Conservation (phyloP, 2,888 invertebrate genomes). For the Mythimna ferrago region DNA sequence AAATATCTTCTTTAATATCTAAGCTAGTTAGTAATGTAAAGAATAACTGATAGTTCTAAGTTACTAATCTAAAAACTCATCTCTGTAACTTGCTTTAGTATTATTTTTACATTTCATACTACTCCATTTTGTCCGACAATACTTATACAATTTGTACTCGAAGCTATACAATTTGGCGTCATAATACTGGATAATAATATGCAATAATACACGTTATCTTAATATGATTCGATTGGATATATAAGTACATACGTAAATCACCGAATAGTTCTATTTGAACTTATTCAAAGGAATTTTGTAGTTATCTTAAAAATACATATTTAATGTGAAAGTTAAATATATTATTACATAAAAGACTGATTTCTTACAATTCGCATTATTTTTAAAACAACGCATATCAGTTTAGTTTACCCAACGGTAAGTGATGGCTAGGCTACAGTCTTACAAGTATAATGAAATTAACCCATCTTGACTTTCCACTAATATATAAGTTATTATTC, state of each 20-base stretch:
- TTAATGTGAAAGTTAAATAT: conserved; percentile 9
- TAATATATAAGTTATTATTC: conserved; percentile 17
- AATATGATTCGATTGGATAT: conserved; percentile 42
- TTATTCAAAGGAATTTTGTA: conserved; percentile 33
- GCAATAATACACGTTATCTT: conserved; percentile 62
- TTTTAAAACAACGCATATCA: background rate
- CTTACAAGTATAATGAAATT: too few relatives aligned
- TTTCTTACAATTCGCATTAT: background rate
- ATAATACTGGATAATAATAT: conserved; percentile 72
- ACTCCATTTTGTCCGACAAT: conserved; percentile 38
- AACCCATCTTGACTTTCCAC: background rate
- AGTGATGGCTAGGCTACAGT: background rate
- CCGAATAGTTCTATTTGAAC: conserved; percentile 23
- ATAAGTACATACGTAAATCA: conserved; percentile 39
- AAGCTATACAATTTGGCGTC: conserved; percentile 73
- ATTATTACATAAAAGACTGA: conserved; percentile 21
- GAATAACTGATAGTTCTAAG: conserved; percentile 54
- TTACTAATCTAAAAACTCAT: background rate
- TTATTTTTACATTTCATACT: conserved; percentile 3
- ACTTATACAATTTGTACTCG: conserved; percentile 58
- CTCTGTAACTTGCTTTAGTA: background rate
- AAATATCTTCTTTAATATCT: conserved; percentile 59
- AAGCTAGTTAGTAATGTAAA: conserved; percentile 52
- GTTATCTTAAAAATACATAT: conserved; percentile 39
- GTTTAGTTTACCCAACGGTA: background rate